phyloP scores from a whole-genome alignment of 2,113 vertebrate genomes.

The Ptyas mucosa region DNA sequence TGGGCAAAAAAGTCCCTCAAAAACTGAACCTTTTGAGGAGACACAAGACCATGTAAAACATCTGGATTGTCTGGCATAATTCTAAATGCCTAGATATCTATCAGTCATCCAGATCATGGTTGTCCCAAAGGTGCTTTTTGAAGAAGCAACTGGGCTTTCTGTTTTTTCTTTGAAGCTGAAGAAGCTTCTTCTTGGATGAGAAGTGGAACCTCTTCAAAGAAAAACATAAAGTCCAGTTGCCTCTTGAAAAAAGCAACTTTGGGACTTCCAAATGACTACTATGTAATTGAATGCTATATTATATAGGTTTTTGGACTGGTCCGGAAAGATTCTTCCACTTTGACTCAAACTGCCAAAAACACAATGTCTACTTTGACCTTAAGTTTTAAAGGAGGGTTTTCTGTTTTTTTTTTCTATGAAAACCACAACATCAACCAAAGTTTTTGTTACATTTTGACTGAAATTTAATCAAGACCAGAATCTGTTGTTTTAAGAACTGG shows the following conservation, averaged over 20 bases:
- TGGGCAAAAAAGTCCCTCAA: background rate
- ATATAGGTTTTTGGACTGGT: background rate
- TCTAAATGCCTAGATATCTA: background rate
- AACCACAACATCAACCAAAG: background rate
- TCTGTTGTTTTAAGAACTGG: background rate
- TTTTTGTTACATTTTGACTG: background rate
- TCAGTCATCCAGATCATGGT: too few species aligned
- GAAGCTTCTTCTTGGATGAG: too few species aligned
- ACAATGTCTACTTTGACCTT: background rate
- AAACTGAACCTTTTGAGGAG: background rate
- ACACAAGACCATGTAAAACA: background rate
- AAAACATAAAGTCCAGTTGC: too few species aligned
- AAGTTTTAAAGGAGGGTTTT: too few species aligned
- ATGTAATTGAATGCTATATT: background rate
- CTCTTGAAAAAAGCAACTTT: too few species aligned
- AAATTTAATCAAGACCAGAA: background rate
- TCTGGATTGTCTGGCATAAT: background rate
- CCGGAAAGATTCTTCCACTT: background rate
- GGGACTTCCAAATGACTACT: background rate
- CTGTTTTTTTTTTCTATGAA: background rate
- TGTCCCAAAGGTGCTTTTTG: too few species aligned
- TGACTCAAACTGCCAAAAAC: background rate
- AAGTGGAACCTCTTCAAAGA: too few species aligned
- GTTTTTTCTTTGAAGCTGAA: too few species aligned
- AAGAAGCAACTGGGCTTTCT: too few species aligned